Conservation (phyloP, 2,113 vertebrate species). For the Henicopernis longicauda region DNA sequence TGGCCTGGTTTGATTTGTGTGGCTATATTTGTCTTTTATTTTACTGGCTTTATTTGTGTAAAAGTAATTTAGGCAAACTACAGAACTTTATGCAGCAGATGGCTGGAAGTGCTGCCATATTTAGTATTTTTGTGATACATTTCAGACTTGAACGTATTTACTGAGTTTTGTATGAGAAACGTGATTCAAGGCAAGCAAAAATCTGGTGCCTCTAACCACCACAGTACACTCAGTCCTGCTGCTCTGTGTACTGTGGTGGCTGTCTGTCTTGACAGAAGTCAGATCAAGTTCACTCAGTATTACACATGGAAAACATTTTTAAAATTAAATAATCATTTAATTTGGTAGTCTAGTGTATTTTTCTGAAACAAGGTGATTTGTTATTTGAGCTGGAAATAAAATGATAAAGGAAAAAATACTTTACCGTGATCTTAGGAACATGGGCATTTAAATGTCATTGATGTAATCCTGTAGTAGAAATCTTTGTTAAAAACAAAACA, state of each 20-base stretch:
- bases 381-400: conserved; percentile 40
- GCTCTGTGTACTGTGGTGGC: background rate
- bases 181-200: background rate
- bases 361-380: conserved; percentile 40
- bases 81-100: background rate
- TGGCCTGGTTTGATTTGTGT: background rate
- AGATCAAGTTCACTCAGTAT: conserved; percentile 19
- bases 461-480: background rate
- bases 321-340: background rate
- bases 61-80: background rate
- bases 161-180: background rate
- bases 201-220: background rate
- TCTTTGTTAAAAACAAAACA: too few relatives aligned
- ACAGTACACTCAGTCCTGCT: background rate
- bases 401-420: conserved; percentile 12
- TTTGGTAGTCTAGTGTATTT: conserved; percentile 21
- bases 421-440: background rate
- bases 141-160: background rate
- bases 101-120: background rate
- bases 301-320: conserved; percentile 32
- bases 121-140: background rate
- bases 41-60: background rate
- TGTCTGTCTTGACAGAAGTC: background rate
- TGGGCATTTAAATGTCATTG: background rate
- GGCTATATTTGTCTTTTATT: background rate